Evolutionary conservation across 2,113 vertebrate genomes (phyloP).

Genomic region (Entomyzon cyanotis): DNA sequence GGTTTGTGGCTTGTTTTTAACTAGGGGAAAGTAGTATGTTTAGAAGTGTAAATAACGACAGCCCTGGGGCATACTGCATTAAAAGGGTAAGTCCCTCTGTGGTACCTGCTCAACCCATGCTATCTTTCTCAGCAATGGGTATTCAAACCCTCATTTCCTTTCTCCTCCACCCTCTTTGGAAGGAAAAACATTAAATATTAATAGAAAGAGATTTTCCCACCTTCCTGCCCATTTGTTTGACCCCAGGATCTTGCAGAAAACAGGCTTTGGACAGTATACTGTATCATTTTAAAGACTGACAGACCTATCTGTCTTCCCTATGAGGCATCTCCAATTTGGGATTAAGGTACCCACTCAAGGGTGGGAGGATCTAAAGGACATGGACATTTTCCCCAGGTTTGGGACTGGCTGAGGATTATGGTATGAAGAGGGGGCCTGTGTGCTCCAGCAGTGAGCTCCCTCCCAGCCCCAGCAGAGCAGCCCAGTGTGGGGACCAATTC

Average conservation of each 20-base stretch:
- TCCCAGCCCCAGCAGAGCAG: neutral
- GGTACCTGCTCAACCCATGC: neutral
- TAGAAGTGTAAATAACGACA: neutral
- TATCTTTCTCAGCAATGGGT: neutral
- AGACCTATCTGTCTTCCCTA: neutral
- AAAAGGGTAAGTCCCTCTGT: neutral
- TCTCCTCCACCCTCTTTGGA: neutral
- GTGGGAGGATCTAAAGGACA: neutral
- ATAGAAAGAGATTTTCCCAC: neutral
- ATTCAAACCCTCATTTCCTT: neutral
- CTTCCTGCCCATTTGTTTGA: neutral
- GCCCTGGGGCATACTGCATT: neutral
- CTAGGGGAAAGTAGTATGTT: neutral
- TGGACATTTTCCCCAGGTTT: neutral
- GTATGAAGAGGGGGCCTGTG: neutral
- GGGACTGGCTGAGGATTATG: neutral
- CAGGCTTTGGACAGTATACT: neutral
- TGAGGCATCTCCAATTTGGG: neutral
- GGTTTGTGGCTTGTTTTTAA: neutral
- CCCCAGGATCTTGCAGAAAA: neutral
- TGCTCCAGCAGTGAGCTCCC: neutral
- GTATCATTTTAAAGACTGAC: neutral
- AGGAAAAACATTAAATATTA: neutral
- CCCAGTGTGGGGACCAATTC: rapidly evolving
- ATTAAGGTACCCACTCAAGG: neutral